Percentiles rank a stretch among this genome's conserved stretches.
Evolutionary conservation across 2,113 vertebrate species (phyloP).

Genomic region (Acanthochromis polyacanthus): DNA sequence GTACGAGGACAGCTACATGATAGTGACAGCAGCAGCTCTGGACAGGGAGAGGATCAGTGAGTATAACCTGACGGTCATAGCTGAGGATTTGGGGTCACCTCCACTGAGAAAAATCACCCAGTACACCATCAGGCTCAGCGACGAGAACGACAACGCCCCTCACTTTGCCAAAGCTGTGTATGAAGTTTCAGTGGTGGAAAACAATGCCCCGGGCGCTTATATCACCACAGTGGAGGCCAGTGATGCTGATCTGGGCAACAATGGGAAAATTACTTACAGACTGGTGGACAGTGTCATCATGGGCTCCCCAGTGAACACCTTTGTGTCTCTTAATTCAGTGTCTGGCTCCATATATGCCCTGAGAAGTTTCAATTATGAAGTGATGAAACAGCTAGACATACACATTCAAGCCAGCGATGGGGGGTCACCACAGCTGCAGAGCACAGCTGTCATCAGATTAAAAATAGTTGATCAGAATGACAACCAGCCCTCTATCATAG

Average conservation of each 20-base stretch:
- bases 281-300: conserved; percentile 88
- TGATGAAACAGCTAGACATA: conserved; percentile 90
- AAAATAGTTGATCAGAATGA: conserved; percentile 95
- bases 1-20: conserved; percentile 94
- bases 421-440: conserved; percentile 93
- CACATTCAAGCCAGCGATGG: conserved; percentile 92
- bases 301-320: conserved; percentile 90
- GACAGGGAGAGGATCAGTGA: conserved; percentile 92
- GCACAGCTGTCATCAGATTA: conserved; percentile 89
- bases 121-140: conserved; percentile 89
- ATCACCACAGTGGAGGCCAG: conserved; percentile 89
- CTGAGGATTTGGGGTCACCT: conserved; percentile 92
- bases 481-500: conserved; percentile 90
- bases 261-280: conserved; percentile 90
- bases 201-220: conserved; percentile 91
- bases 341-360: conserved; percentile 93
- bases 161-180: conserved; percentile 88
- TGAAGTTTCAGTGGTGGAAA: conserved; percentile 90
- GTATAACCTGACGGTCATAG: conserved; percentile 95
- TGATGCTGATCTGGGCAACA: conserved; percentile 90
- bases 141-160: conserved; percentile 94
- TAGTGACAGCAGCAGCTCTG: conserved; percentile 87
- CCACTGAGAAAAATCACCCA: conserved; percentile 89
- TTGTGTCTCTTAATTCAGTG: conserved; percentile 92
- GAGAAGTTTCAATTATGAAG: conserved; percentile 94